phyloP scores from a whole-genome alignment of 2,888 invertebrate genomes.

The Drosophila cognata region DNA sequence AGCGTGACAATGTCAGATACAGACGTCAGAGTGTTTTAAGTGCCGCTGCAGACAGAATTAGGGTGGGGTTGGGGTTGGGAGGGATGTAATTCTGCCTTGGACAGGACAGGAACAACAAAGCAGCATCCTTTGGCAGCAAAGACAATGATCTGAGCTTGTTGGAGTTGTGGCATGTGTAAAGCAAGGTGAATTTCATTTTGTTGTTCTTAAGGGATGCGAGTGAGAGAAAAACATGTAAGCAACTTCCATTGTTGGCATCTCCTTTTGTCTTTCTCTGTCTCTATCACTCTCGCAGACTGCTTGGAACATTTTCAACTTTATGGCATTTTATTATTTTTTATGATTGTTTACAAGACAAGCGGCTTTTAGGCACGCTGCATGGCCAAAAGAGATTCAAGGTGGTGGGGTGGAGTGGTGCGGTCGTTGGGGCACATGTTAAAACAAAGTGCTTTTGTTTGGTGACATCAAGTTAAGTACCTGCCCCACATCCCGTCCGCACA shows the following conservation, averaged over 20 bases:
- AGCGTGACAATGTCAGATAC: conserved; percentile 46
- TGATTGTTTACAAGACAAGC: conserved; percentile 81
- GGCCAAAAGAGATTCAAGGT: conserved; percentile 41
- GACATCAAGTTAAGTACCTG: conserved; percentile 81
- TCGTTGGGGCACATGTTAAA: conserved; percentile 73
- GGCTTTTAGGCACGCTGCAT: conserved; percentile 75
- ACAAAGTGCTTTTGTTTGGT: conserved; percentile 81
- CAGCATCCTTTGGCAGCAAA: conserved; percentile 42
- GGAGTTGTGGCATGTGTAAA: conserved; percentile 47
- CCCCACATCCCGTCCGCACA: conserved; percentile 25
- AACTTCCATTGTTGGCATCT: conserved; percentile 40
- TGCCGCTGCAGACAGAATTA: conserved; percentile 31
- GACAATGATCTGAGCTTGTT: conserved; percentile 50
- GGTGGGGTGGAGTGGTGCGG: conserved; percentile 3
- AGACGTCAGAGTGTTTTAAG: conserved; percentile 49
- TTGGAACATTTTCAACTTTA: conserved; percentile 66
- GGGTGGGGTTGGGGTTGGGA: not conserved
- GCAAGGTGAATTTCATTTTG: conserved; percentile 19
- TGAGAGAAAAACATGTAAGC: conserved; percentile 19
- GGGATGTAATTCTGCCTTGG: conserved; percentile 20
- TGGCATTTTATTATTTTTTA: conserved; percentile 81
- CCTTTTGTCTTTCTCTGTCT: not conserved
- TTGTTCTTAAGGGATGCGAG: conserved; percentile 15
- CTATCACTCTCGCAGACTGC: conserved; percentile 1
- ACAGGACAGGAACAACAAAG: conserved; percentile 32